Conservation (phyloP, 2,888 invertebrate genomes). For the Sinhomidia bicolor region DNA sequence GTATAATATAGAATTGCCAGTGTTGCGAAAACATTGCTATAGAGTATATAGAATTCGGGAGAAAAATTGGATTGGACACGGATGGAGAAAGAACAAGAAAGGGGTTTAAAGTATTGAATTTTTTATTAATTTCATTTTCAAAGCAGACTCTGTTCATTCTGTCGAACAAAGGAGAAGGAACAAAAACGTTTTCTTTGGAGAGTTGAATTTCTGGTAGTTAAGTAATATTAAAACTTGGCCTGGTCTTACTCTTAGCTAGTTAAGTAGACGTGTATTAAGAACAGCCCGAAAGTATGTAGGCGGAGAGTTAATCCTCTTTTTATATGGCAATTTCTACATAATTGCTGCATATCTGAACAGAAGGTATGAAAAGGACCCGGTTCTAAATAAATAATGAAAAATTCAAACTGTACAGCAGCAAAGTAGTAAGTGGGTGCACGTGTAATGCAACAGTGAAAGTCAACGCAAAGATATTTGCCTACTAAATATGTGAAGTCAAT, state of each 20-base stretch:
- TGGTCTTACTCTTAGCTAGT: too few species aligned
- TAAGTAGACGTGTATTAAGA: too few species aligned
- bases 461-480: too few species aligned
- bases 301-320: neutral
- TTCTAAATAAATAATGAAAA: neutral
- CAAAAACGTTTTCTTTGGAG: neutral
- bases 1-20: neutral
- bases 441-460: too few species aligned
- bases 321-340: neutral
- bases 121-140: slow-evolving; percentile 33
- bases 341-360: neutral
- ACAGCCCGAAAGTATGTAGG: too few species aligned
- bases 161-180: neutral
- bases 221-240: neutral
- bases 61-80: neutral
- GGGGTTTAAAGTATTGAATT: slow-evolving; percentile 1
- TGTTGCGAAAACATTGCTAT: neutral
- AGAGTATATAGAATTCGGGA: too few species aligned
- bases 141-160: neutral
- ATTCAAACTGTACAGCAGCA: neutral
- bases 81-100: neutral
- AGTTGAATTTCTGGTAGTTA: neutral
- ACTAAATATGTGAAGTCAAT: too few species aligned
- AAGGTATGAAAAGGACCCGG: neutral
- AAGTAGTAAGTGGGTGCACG: neutral